A percentile compares a stretch with the other conserved stretches of the same genome.
phyloP scores from a whole-genome alignment of 2,888 invertebrate species.

The Halictus ligatus region DNA sequence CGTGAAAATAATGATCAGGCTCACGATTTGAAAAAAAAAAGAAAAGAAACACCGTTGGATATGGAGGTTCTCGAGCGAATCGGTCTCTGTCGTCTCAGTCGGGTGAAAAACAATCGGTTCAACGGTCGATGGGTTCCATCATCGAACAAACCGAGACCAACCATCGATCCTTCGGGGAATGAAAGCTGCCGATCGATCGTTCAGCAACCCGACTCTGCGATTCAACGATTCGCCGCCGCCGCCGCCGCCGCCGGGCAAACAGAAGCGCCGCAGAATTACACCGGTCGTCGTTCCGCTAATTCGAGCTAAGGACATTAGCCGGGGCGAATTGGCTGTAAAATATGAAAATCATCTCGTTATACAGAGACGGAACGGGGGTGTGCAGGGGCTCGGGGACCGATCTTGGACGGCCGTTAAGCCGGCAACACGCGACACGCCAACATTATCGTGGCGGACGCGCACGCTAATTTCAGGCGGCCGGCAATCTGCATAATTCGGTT shows the following conservation, averaged over 20 bases:
- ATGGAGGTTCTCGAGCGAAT: background rate
- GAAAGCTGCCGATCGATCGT: background rate
- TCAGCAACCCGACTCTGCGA: background rate
- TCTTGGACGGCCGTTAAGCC: constrained; percentile 53
- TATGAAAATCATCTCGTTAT: constrained; percentile 53
- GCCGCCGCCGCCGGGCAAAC: background rate
- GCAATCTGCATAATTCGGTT: constrained; percentile 69
- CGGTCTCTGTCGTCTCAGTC: background rate
- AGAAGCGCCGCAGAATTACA: background rate
- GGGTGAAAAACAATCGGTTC: background rate
- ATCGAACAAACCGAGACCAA: background rate
- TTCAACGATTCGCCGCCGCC: background rate
- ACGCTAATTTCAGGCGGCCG: constrained; percentile 59
- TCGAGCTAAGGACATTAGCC: constrained; percentile 35
- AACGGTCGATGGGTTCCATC: background rate
- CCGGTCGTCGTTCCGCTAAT: constrained; percentile 8
- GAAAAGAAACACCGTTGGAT: background rate
- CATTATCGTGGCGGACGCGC: constrained; percentile 55
- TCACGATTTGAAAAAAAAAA: too few species aligned
- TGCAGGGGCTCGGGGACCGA: constrained; percentile 5
- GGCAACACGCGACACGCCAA: constrained; percentile 54
- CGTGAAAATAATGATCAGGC: too few species aligned
- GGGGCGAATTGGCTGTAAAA: constrained; percentile 43
- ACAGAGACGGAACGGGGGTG: background rate
- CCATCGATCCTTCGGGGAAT: background rate